Percentiles rank a stretch among this genome's conserved stretches.
Conservation (phyloP, 2,797 vertebrate species). For the Pteropus rufus region DNA sequence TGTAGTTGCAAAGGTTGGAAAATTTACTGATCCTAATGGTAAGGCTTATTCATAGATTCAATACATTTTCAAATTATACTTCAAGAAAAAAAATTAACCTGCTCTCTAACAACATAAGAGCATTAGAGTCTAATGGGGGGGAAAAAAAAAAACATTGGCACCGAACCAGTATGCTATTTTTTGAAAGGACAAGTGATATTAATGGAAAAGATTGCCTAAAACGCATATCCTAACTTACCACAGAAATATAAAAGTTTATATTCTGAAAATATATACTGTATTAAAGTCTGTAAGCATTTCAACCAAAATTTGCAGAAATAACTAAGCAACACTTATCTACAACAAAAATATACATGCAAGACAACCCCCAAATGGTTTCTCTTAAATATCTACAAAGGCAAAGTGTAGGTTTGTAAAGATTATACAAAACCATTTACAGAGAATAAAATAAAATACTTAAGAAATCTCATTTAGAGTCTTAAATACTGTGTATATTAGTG, state of each 20-base stretch:
- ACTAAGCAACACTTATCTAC: slow-evolving; percentile 90
- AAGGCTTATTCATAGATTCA: slow-evolving; percentile 87
- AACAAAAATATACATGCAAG: slow-evolving; percentile 93
- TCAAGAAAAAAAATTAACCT: slow-evolving; percentile 76
- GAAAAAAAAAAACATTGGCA: slow-evolving; percentile 83
- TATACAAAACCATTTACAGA: slow-evolving; percentile 90
- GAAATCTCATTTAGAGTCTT: slow-evolving; percentile 85
- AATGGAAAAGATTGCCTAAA: slow-evolving; percentile 91
- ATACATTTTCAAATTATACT: slow-evolving; percentile 83
- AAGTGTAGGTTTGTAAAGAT: slow-evolving; percentile 86
- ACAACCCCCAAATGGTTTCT: slow-evolving; percentile 85
- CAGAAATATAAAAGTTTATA: slow-evolving; percentile 94
- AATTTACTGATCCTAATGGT: slow-evolving; percentile 84
- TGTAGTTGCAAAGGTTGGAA: slow-evolving; percentile 76
- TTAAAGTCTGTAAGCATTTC: slow-evolving; percentile 87
- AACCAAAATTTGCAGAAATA: slow-evolving; percentile 85
- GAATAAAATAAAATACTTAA: slow-evolving; percentile 87
- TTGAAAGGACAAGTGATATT: slow-evolving; percentile 91
- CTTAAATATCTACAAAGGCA: slow-evolving; percentile 89
- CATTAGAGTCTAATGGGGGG: slow-evolving; percentile 75
- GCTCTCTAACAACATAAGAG: slow-evolving; percentile 77
- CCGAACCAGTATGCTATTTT: slow-evolving; percentile 82
- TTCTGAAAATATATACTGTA: slow-evolving; percentile 91
- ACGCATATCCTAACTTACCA: slow-evolving; percentile 90
- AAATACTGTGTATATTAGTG: slow-evolving; percentile 90